Percentiles rank a stretch among this genome's conserved stretches.
Evolutionary conservation across 2,888 invertebrate species (phyloP).

Genomic region (Aphodius granarius): DNA sequence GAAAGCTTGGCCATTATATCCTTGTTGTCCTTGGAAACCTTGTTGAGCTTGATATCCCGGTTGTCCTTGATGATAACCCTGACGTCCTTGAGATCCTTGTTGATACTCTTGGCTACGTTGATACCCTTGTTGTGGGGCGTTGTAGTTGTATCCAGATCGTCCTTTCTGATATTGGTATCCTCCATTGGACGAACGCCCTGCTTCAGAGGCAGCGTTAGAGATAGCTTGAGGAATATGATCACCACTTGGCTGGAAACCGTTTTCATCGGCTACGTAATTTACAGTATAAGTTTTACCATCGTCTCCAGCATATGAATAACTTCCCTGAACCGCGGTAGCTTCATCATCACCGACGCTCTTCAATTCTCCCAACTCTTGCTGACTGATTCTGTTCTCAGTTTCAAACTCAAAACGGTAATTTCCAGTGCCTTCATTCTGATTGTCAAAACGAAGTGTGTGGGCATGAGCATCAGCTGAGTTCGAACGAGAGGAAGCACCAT

Average conservation of each 20-base stretch:
- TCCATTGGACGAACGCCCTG: conserved; percentile 17
- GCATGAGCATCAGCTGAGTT: conserved; percentile 48
- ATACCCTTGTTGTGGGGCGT: conserved; percentile 2
- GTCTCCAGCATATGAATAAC: conserved; percentile 57
- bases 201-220: conserved; percentile 19
- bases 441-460: conserved; percentile 58
- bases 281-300: conserved; percentile 56
- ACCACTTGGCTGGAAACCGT: conserved; percentile 50
- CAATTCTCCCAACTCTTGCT: conserved; percentile 51
- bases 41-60: neutral
- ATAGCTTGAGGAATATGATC: conserved; percentile 23
- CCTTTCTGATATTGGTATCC: conserved; percentile 36
- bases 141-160: conserved; percentile 12
- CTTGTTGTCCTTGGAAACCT: neutral
- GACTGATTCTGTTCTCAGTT: conserved; percentile 56
- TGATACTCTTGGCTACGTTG: conserved; percentile 6
- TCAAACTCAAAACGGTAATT: conserved; percentile 51
- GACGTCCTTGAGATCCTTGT: neutral
- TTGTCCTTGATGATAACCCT: neutral
- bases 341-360: conserved; percentile 54
- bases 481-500: conserved; percentile 49
- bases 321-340: conserved; percentile 52
- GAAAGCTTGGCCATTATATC: neutral
- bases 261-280: conserved; percentile 56
- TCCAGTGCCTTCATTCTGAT: conserved; percentile 52